Percentiles rank a stretch among this genome's conserved stretches.
Evolutionary conservation across 35 echinoderm and acorn worm species (phyloP).

Genomic region (Strongylocentrotus purpuratus): DNA sequence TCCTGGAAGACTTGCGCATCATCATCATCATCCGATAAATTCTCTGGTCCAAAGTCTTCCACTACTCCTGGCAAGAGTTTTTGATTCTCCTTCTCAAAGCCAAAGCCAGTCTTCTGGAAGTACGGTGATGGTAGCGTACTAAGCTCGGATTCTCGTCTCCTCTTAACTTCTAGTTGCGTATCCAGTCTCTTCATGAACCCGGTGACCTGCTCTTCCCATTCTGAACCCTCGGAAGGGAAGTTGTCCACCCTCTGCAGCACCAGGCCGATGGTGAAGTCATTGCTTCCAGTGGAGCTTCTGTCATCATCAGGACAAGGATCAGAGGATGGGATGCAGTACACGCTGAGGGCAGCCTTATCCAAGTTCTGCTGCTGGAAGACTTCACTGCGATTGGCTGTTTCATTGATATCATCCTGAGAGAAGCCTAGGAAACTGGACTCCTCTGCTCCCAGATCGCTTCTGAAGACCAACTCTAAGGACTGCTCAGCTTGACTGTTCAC

Average conservation of each 20-base stretch:
- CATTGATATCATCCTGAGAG: slow-evolving; percentile 70
- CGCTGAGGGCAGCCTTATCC: slow-evolving; percentile 75
- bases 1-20: neutral
- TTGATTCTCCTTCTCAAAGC: slow-evolving; percentile 53
- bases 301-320: slow-evolving; percentile 66
- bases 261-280: slow-evolving; percentile 64
- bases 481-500: slow-evolving; percentile 4
- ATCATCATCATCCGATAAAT: slow-evolving; percentile 28
- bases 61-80: slow-evolving; percentile 14
- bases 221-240: slow-evolving; percentile 84
- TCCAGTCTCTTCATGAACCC: slow-evolving; percentile 82
- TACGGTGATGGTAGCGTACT: slow-evolving; percentile 40
- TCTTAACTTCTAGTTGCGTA: slow-evolving; percentile 63
- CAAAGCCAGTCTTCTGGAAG: slow-evolving; percentile 26
- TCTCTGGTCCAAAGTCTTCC: slow-evolving; percentile 38
- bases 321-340: slow-evolving; percentile 74
- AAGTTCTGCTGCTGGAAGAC: slow-evolving; percentile 52
- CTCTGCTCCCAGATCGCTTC: slow-evolving; percentile 44
- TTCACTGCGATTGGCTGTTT: slow-evolving; percentile 49
- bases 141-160: slow-evolving; percentile 46
- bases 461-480: slow-evolving; percentile 53
- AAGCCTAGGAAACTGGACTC: slow-evolving; percentile 67
- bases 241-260: slow-evolving; percentile 69
- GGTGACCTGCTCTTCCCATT: slow-evolving; percentile 80
- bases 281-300: slow-evolving; percentile 45